These are phyloP conservation scores for Montipora foliosa DNA, from an alignment of 64 coral and sea anemone species.

Conservation along the genomic window DNA sequence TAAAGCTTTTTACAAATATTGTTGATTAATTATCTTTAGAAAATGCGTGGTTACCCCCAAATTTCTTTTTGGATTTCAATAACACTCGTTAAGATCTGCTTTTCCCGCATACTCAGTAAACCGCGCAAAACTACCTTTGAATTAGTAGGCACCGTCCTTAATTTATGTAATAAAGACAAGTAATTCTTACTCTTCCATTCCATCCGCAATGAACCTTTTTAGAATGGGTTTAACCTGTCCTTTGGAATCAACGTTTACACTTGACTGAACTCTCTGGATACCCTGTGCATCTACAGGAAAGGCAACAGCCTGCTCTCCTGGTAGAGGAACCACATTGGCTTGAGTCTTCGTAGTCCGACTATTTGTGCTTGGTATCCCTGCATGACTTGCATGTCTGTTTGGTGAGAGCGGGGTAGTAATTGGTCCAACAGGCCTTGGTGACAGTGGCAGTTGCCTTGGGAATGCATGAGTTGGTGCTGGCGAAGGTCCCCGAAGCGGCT, in stretches of 20 bases:
- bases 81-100: too few species aligned
- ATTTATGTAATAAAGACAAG: background rate
- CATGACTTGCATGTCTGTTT: background rate
- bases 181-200: slow-evolving; percentile 87
- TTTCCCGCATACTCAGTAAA: too few species aligned
- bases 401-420: background rate
- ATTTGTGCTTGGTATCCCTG: background rate
- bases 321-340: background rate
- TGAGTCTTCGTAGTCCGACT: background rate
- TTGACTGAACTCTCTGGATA: background rate
- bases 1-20: too few species aligned
- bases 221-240: slow-evolving; percentile 50
- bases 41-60: too few species aligned
- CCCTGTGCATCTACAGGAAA: background rate
- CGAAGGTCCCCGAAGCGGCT: background rate
- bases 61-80: too few species aligned
- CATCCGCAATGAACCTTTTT: slow-evolving; percentile 75
- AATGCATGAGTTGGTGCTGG: background rate
- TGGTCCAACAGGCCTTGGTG: background rate
- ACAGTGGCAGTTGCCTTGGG: background rate
- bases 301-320: background rate
- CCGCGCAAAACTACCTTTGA: too few species aligned
- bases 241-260: slow-evolving; percentile 15
- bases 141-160: too few species aligned
- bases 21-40: too few species aligned